Percentiles rank a stretch among this genome's conserved stretches.
phyloP scores from a whole-genome alignment of 2,797 vertebrate genomes.

The Dicrostonyx torquatus region DNA sequence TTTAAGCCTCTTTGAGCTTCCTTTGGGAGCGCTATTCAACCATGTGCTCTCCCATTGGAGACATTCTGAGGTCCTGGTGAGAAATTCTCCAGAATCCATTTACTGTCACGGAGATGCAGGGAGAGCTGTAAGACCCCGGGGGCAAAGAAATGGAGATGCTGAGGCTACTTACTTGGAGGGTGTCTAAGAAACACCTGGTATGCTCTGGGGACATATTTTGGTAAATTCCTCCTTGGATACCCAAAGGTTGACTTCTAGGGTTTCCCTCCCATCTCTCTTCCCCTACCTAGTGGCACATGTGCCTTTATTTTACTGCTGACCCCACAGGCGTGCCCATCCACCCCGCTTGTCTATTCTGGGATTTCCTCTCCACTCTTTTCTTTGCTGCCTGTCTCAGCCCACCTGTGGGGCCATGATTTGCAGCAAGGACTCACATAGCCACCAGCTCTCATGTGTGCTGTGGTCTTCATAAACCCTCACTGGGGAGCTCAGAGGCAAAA shows the following conservation, averaged over 20 bases:
- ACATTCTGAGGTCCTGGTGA: not conserved
- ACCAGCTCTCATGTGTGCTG: not conserved
- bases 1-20: not conserved
- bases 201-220: not conserved
- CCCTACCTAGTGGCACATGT: not conserved
- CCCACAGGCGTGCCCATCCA: fast-evolving
- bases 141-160: not conserved
- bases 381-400: not conserved
- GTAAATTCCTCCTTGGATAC: not conserved
- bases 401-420: too few relatives aligned
- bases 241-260: not conserved
- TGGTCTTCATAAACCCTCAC: not conserved
- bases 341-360: not conserved
- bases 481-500: not conserved
- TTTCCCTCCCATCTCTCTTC: not conserved
- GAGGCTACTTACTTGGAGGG: not conserved
- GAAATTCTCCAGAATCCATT: not conserved
- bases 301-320: too few relatives aligned
- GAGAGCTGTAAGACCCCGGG: not conserved
- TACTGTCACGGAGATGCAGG: not conserved
- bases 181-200: not conserved
- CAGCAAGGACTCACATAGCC: too few relatives aligned
- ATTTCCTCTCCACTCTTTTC: not conserved
- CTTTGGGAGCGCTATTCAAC: not conserved
- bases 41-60: not conserved